phyloP scores from a whole-genome alignment of 2,888 invertebrate genomes.

The Nomada hirtipes region DNA sequence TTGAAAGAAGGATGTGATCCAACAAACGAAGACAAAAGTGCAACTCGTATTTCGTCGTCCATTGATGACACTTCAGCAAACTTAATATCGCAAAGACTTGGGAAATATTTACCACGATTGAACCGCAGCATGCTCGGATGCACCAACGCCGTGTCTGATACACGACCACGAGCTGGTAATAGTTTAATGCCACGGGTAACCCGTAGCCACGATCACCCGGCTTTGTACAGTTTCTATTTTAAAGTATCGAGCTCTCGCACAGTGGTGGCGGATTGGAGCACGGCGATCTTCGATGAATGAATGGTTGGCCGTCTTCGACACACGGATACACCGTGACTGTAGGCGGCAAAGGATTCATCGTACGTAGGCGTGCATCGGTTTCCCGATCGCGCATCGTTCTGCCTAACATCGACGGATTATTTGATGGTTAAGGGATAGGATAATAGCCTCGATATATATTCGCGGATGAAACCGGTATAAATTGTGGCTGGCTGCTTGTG shows the following conservation, averaged over 20 bases:
- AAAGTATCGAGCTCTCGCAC: not conserved
- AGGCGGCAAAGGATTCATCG: conserved; percentile 41
- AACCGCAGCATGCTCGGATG: not conserved
- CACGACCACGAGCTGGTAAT: not conserved
- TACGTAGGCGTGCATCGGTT: conserved; percentile 49
- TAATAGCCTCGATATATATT: conserved; percentile 61
- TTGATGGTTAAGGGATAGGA: conserved; percentile 48
- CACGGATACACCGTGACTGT: conserved; percentile 34
- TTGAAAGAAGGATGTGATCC: too few relatives aligned
- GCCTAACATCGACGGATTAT: conserved; percentile 50
- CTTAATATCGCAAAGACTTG: too few relatives aligned
- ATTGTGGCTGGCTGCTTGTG: conserved; percentile 16
- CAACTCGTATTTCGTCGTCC: too few relatives aligned
- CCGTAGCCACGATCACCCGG: conserved; percentile 11
- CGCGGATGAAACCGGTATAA: conserved; percentile 44
- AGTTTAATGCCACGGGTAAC: conserved; percentile 7
- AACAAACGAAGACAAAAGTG: too few relatives aligned
- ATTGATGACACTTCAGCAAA: too few relatives aligned
- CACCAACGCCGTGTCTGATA: not conserved
- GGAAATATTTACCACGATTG: too few relatives aligned
- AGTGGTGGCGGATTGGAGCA: not conserved
- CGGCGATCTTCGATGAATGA: conserved; percentile 27
- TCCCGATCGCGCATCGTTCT: conserved; percentile 42
- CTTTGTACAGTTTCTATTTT: not conserved
- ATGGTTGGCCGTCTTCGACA: conserved; percentile 15